Evolutionary conservation across 1,140 invertebrate genomes (phyloP).

Genomic region (Bombus ignitus): DNA sequence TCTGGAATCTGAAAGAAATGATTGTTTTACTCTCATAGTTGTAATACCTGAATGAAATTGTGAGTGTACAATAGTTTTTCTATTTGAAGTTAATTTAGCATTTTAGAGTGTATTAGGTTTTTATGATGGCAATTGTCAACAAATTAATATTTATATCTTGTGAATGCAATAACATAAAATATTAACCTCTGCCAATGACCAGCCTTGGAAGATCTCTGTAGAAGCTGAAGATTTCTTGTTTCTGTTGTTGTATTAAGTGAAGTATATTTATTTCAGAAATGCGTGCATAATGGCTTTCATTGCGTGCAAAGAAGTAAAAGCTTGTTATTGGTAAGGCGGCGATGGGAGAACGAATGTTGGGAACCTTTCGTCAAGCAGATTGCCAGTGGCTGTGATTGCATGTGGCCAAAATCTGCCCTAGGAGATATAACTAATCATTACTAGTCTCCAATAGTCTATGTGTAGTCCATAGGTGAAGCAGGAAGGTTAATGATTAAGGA

Average conservation of each 20-base stretch:
- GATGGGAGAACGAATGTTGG: constrained; percentile 79
- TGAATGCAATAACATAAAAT: background rate
- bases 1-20: background rate
- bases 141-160: background rate
- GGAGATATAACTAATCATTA: constrained; percentile 75
- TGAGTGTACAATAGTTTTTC: background rate
- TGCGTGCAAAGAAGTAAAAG: constrained; percentile 79
- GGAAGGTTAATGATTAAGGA: background rate
- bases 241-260: background rate
- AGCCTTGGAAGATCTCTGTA: background rate
- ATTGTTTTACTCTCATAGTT: background rate
- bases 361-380: constrained; percentile 76
- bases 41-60: background rate
- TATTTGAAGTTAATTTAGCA: background rate
- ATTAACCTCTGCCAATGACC: background rate
- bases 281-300: constrained; percentile 77
- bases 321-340: constrained; percentile 74
- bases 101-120: background rate
- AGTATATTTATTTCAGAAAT: constrained; percentile 72
- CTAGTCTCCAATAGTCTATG: constrained; percentile 38
- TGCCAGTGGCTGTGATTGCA: constrained; percentile 81
- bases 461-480: too few species aligned
- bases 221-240: background rate
- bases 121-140: background rate
- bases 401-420: constrained; percentile 79